Percentiles rank a stretch among this genome's conserved stretches.
Conservation (phyloP, 2,113 vertebrate species). For the Noturus placidus region DNA sequence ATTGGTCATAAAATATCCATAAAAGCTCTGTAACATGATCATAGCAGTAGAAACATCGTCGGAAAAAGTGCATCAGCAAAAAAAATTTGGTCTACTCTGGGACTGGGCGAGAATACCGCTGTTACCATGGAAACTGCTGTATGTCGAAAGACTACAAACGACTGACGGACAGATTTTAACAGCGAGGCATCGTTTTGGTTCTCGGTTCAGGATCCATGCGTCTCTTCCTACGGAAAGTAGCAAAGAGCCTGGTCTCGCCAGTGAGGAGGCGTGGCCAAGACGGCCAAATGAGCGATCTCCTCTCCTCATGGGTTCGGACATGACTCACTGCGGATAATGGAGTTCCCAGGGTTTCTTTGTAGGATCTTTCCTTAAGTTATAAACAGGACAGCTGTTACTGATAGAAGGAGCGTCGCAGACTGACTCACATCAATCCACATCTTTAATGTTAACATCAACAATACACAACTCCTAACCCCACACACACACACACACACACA, state of each 20-base stretch:
- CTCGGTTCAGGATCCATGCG: background rate
- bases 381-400: constrained; percentile 5
- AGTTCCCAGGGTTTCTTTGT: background rate
- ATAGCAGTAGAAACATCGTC: background rate
- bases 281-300: background rate
- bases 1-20: background rate
- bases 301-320: background rate
- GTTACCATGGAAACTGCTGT: background rate
- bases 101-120: background rate
- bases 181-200: background rate
- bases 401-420: background rate
- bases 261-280: background rate
- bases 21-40: background rate
- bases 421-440: constrained; percentile 16
- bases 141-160: background rate
- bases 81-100: background rate
- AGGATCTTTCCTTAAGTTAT: background rate
- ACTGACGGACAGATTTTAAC: background rate
- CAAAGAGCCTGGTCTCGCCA: background rate
- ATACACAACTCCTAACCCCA: background rate
- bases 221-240: background rate
- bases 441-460: background rate
- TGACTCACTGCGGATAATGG: background rate
- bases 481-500: background rate
- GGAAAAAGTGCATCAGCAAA: background rate